These are phyloP conservation scores for Ictalurus punctatus DNA, from an alignment of 2,113 vertebrate species.

Conservation along the genomic window DNA sequence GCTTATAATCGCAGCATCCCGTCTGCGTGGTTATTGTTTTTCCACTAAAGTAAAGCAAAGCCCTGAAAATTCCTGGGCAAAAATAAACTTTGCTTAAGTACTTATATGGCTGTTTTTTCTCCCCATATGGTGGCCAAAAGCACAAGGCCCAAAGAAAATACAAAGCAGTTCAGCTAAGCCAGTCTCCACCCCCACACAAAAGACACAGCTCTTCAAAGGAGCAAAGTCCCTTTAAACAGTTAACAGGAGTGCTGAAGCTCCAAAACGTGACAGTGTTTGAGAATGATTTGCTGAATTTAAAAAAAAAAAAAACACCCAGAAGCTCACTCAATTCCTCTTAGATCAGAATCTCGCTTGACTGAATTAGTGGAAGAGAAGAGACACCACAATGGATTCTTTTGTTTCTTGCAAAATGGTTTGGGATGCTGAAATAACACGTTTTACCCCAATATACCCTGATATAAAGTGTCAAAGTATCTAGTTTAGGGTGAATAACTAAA, in stretches of 20 bases:
- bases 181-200: slow-evolving; percentile 67
- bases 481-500: background rate
- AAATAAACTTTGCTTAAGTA: slow-evolving; percentile 83
- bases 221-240: slow-evolving; percentile 68
- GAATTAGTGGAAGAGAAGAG: slow-evolving; percentile 49
- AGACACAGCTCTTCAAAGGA: slow-evolving; percentile 70
- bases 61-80: slow-evolving; percentile 74
- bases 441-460: background rate
- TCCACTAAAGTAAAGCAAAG: slow-evolving; percentile 76
- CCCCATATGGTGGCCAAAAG: slow-evolving; percentile 65
- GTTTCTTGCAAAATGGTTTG: background rate
- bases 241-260: slow-evolving; percentile 61
- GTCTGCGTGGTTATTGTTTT: slow-evolving; percentile 77
- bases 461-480: background rate
- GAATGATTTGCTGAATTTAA: slow-evolving; percentile 62
- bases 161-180: slow-evolving; percentile 72
- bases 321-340: slow-evolving; percentile 34
- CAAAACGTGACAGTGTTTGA: slow-evolving; percentile 71
- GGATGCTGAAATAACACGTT: background rate
- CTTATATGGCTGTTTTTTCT: slow-evolving; percentile 73
- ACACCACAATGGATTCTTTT: slow-evolving; percentile 31
- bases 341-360: slow-evolving; percentile 14
- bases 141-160: slow-evolving; percentile 69
- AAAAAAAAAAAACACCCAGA: slow-evolving; percentile 33
- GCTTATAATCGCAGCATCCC: slow-evolving; percentile 72